Percentiles rank a stretch among this genome's conserved stretches.
Evolutionary conservation across 1,140 invertebrate species (phyloP).

Genomic region (Argopecten irradians): DNA sequence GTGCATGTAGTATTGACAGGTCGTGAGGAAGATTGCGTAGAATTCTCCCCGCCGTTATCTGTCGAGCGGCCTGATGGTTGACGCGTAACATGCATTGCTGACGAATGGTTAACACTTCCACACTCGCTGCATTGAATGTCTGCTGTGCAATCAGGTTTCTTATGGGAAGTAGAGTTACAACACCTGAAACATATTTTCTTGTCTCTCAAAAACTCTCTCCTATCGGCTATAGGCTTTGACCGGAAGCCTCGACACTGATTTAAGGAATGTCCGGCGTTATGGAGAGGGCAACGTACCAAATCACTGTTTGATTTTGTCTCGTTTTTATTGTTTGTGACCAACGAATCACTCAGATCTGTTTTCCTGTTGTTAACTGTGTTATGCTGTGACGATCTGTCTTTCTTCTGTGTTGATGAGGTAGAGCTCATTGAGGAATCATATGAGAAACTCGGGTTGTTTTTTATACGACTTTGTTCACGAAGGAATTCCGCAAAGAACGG

Average conservation of each 20-base stretch:
- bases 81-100: slow-evolving; percentile 37
- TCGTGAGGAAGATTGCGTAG: neutral
- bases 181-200: slow-evolving; percentile 43
- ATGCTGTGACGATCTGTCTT: neutral
- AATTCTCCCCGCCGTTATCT: neutral
- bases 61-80: neutral
- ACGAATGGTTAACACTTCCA: slow-evolving; percentile 35
- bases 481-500: too few species aligned
- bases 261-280: slow-evolving; percentile 34
- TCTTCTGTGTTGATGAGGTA: neutral
- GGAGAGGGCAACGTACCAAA: slow-evolving; percentile 9
- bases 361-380: neutral
- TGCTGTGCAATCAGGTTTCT: slow-evolving; percentile 33
- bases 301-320: neutral
- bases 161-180: slow-evolving; percentile 42
- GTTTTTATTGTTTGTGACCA: neutral
- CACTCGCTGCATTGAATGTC: slow-evolving; percentile 41
- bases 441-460: slow-evolving; percentile 43
- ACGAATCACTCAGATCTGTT: too few species aligned
- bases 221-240: neutral
- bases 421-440: slow-evolving; percentile 29
- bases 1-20: neutral
- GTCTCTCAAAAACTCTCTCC: slow-evolving; percentile 37
- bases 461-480: too few species aligned
- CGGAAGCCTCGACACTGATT: slow-evolving; percentile 40